Conservation (phyloP, 1,140 invertebrate species). For the Bradysia coprophila region DNA sequence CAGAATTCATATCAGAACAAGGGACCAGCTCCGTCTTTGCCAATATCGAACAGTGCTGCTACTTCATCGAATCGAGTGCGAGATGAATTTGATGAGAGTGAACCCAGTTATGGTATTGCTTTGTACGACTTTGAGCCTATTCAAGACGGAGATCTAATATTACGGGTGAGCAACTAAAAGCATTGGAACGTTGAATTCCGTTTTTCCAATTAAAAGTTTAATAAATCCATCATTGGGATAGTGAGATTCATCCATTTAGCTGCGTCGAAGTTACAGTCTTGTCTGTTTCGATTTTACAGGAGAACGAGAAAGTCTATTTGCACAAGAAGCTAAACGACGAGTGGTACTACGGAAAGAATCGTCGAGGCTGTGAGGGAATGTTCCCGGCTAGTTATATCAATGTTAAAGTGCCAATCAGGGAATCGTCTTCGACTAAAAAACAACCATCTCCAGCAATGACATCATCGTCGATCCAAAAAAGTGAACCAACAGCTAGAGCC, state of each 20-base stretch:
- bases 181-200: too few species aligned
- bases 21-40: slow-evolving; percentile 53
- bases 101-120: slow-evolving; percentile 45
- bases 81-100: slow-evolving; percentile 6
- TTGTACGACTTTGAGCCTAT: slow-evolving; percentile 51
- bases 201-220: too few species aligned
- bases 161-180: slow-evolving; percentile 46
- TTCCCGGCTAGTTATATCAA: slow-evolving; percentile 67
- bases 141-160: slow-evolving; percentile 48
- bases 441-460: not conserved
- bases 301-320: slow-evolving; percentile 47
- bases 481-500: slow-evolving; percentile 26
- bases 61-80: slow-evolving; percentile 9
- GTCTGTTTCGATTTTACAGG: too few species aligned
- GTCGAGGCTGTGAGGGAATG: slow-evolving; percentile 44
- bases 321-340: slow-evolving; percentile 49
- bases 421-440: slow-evolving; percentile 4
- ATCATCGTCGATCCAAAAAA: slow-evolving; percentile 9
- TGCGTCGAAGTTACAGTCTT: too few species aligned
- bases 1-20: slow-evolving; percentile 45
- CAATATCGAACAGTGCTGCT: slow-evolving; percentile 33
- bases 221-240: too few species aligned
- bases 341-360: slow-evolving; percentile 54
- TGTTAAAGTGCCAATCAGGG: slow-evolving; percentile 47
- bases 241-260: too few species aligned